Percentiles rank a stretch among this genome's conserved stretches.
Conservation (phyloP, 2,888 invertebrate genomes). For the Phragmatobia fuliginosa region DNA sequence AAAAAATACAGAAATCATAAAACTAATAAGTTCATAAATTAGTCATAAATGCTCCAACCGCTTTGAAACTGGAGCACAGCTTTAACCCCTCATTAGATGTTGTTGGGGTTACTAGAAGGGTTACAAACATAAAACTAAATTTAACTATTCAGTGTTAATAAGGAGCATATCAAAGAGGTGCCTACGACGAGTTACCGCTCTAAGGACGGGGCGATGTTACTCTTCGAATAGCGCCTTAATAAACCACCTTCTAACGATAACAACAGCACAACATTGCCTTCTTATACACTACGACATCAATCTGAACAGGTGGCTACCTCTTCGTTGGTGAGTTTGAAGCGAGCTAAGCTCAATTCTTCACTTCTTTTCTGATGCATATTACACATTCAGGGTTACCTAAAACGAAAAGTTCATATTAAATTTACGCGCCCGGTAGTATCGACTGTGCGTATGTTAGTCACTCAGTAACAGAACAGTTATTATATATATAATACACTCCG, state of each 20-base stretch:
- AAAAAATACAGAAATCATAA: not conserved
- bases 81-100: not conserved
- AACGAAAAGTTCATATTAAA: too few species aligned
- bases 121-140: not conserved
- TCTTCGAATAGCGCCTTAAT: not conserved
- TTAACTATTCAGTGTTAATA: not conserved
- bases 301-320: constrained; percentile 88
- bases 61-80: not conserved
- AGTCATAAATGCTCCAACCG: not conserved
- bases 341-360: too few species aligned
- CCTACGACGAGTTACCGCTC: too few species aligned
- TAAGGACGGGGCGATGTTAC: constrained; percentile 2
- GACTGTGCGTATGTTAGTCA: too few species aligned
- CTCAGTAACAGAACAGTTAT: too few species aligned
- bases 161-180: constrained; percentile 1
- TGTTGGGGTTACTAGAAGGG: not conserved
- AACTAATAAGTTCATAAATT: not conserved
- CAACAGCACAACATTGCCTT: constrained; percentile 35
- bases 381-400: constrained; percentile 95
- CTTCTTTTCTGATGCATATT: constrained; percentile 95
- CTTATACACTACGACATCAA: constrained; percentile 32
- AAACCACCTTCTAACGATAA: constrained; percentile 6
- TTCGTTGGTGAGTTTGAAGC: too few species aligned
- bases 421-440: too few species aligned
- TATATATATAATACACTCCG: too few species aligned